A percentile compares a stretch with the other conserved stretches of the same genome.
phyloP scores from a whole-genome alignment of 2,888 invertebrate species.

The Nebria salina region DNA sequence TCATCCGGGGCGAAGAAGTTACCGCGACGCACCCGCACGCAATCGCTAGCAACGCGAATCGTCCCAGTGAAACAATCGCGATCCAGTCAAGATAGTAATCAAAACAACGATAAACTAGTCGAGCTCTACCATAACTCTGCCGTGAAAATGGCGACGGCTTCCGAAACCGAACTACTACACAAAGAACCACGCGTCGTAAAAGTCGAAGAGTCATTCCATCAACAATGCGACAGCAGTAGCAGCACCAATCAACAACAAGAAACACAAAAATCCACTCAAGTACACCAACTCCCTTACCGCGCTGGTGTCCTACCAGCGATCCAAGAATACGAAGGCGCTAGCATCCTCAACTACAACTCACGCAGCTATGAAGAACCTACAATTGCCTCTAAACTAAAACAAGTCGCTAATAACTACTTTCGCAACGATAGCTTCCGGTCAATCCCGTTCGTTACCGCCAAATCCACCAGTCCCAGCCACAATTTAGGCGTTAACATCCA shows the following conservation, averaged over 20 bases:
- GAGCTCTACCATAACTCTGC: constrained; percentile 61
- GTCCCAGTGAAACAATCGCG: constrained; percentile 11
- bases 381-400: constrained; percentile 73
- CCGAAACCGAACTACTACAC: constrained; percentile 54
- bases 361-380: constrained; percentile 71
- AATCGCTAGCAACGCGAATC: constrained; percentile 8
- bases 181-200: constrained; percentile 36
- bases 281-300: background rate
- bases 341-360: constrained; percentile 33
- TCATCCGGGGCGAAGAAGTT: background rate
- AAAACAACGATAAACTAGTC: constrained; percentile 54
- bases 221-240: background rate
- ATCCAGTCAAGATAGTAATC: background rate
- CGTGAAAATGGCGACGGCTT: constrained; percentile 56
- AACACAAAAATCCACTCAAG: background rate
- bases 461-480: constrained; percentile 71
- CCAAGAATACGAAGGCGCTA: constrained; percentile 48
- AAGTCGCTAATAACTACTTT: constrained; percentile 67
- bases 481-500: constrained; percentile 74
- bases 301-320: constrained; percentile 48
- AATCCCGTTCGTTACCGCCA: constrained; percentile 72
- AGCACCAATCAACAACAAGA: background rate
- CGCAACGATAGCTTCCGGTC: constrained; percentile 62
- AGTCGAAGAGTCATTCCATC: background rate
- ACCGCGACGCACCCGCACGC: background rate